Base-by-base conservation (phyloP, 1,140 invertebrate genomes). In the Drosophila virilis region DNA sequence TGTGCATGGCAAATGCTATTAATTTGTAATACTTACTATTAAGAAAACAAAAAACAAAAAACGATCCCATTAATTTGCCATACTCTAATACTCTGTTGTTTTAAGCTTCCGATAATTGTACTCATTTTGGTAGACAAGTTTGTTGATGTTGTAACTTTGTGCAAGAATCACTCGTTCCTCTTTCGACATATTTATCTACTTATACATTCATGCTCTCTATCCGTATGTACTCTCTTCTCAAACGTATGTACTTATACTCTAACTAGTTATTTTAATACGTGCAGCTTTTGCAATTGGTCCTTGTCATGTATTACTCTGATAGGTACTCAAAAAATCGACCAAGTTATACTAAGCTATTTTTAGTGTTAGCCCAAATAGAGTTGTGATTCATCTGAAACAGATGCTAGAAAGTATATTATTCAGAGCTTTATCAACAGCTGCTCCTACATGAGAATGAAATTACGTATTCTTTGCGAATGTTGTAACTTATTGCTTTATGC, bases 81-180 rank as follows among this genome's bases (percentile, higher is more conserved):
- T 38, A n/a, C 38, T 43, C 38, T 58, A 43, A n/a, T 52, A 9
- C n/a, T 62, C 60, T 51, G 22, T 38, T 67, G 32, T 57, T 46
- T 58, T 33, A 46, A 58, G 54, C n/a, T 48, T 51, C 35, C 6
- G 42, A 66, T 40, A 67, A 59, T 8, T 59, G 45, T 67, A 42
- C 13, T 42, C 28, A 59, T 50, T 68, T 50, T 68, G 45, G 12
- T 68, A 68, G 65, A 10, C 50, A 65, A 37, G 32, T 66, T 46
- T 28, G 46, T 57, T 68, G 45, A 68, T 68, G 65, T 68, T 68
- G 65, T 68, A 61, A 61, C 43, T 60, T 48, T 60, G 58, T 60
- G 58, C 42, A 60, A 60, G 32, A 60, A 46, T 48, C 58, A 60
- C 13, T 45, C 17, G 72, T 61, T 55, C 43, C 62, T n/a, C 74